phyloP scores from a whole-genome alignment of 2,797 vertebrate genomes.

The Eidolon dupreanum region DNA sequence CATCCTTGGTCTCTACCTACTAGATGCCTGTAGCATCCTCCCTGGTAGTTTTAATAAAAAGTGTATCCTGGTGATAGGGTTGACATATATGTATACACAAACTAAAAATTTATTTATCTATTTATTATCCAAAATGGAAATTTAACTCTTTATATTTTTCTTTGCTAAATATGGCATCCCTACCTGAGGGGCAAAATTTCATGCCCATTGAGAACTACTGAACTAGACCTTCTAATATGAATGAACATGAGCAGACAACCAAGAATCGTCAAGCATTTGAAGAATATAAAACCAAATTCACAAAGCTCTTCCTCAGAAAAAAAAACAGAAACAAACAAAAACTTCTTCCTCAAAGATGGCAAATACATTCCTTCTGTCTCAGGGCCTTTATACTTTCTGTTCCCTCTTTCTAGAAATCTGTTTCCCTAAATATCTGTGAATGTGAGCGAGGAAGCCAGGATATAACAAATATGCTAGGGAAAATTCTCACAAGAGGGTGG shows the following conservation, averaged over 20 bases:
- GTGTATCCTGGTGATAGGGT: not conserved
- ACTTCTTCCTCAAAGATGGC: not conserved
- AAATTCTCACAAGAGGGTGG: not conserved
- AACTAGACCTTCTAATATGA: not conserved
- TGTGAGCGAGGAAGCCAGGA: not conserved
- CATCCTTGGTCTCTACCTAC: not conserved
- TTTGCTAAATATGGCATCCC: not conserved
- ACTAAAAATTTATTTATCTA: not conserved
- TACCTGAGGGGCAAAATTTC: not conserved
- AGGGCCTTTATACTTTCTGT: not conserved
- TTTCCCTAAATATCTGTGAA: not conserved
- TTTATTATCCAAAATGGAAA: conserved; percentile 3
- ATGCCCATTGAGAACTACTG: not conserved
- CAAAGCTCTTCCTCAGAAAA: not conserved
- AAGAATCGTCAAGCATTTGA: not conserved
- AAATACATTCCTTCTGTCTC: not conserved
- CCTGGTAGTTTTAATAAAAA: not conserved
- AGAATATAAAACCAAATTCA: not conserved
- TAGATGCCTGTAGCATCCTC: not conserved
- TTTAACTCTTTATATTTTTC: not conserved
- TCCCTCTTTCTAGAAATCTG: not conserved
- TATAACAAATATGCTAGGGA: not conserved
- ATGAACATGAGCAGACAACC: not conserved
- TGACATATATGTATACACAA: not conserved
- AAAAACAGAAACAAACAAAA: not conserved